phyloP scores from a whole-genome alignment of 2,797 vertebrate genomes.

The Champsocephalus esox region DNA sequence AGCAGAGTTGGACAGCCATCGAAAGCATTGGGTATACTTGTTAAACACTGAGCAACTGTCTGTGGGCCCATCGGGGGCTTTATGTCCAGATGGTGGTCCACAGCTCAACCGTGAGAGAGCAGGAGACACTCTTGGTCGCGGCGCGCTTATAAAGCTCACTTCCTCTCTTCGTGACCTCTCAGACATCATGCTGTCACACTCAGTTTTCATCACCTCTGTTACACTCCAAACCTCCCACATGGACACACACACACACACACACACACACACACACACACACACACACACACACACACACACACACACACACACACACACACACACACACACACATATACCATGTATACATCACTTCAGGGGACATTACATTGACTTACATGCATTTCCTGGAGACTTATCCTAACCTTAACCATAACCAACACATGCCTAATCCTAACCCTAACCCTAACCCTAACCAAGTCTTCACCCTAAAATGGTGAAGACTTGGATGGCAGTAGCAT shows the following conservation, averaged over 20 bases:
- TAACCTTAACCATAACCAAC: too few species aligned
- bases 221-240: conserved; percentile 55
- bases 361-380: too few species aligned
- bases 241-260: conserved; percentile 11
- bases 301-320: conserved; percentile 12
- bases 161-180: conserved; percentile 4
- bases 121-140: conserved; percentile 2
- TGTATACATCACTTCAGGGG: too few species aligned
- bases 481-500: too few species aligned
- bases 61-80: not conserved
- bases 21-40: too few species aligned
- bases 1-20: too few species aligned
- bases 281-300: conserved; percentile 32
- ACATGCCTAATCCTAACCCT: too few species aligned
- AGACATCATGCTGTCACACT: conserved; percentile 21
- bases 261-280: not conserved
- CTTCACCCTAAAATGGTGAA: too few species aligned
- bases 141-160: conserved; percentile 4
- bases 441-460: too few species aligned
- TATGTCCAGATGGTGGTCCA: conserved; percentile 7
- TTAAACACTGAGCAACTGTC: not conserved
- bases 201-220: conserved; percentile 41
- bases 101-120: conserved; percentile 13
- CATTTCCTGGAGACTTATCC: too few species aligned
- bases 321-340: not conserved